Evolutionary conservation across 2,113 vertebrate species (phyloP), one percentile per base, ranked within the genome.

Genomic region (Melospiza georgiana): DNA sequence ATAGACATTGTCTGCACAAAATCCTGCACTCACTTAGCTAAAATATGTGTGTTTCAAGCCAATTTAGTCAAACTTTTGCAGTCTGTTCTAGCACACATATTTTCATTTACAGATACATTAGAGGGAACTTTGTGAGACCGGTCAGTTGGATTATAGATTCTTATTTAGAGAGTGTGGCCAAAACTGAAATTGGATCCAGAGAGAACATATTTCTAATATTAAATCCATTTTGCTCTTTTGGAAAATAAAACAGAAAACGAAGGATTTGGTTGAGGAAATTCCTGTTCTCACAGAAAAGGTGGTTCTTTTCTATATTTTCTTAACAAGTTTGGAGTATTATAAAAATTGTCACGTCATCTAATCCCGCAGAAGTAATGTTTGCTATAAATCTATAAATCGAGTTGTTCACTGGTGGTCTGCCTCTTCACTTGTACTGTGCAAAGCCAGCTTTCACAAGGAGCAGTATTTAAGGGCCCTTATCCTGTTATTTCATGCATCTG

Each of bases 51-150:
- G 33, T 93, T 93, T 85, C 82, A 93, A 90, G 91, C 87, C 95
- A 95, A 92, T 73, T 95, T 69, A 89, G 67, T 66, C 80, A 92
- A 95, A 94, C 51, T 61, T 37, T 46, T 55, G 81, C 78, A 85
- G 71, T 55, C 93, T 93, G 74, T 83, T 66, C 78, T 95, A 7
- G 2, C 71, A 95, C 46, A 95, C 79, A 51, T 94, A 94, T 95
- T 95, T 96, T 88, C 51, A 44, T 96, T 96, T 93, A 94, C 75
- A 93, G 95, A 94, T 94, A 69, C 41, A 91, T 79, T 79, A 94
- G 62, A 69, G 55, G 31, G 78, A 97, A 82, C 49, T 93, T 63
- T 87, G 81, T 16, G 37, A 82, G 19, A 89, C 24, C 0, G 0
- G 72, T 87, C 74, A 87, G 58, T 93, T 93, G 91, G 62, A 91